Base-by-base conservation (phyloP, 2,888 invertebrate genomes). In the Morinoia aosen region DNA sequence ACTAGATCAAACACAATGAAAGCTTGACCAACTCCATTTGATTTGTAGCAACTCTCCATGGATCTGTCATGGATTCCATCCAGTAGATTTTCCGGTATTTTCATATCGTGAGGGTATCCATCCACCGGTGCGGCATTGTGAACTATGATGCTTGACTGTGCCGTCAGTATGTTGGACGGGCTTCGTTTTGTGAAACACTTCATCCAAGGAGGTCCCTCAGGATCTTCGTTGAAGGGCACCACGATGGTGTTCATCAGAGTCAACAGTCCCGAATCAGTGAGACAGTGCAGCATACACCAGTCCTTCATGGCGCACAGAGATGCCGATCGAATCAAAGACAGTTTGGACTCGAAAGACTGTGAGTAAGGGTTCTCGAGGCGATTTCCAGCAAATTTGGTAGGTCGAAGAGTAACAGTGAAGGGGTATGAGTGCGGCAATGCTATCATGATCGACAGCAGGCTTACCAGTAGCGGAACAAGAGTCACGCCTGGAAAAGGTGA, bases 281-380 rank as follows among this genome's bases (percentile, higher is more conserved):
- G 25, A 33, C 76, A 76, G 33, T 76, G 33, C 16, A 76, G 25
- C 76, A 76, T 10, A 76, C 76, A 76, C 76, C 76, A 76, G 33
- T 76, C 25, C 76, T 19, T 76, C 76, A 76, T 76, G 76, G 76
- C 76, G 76, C 76, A 76, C 76, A 76, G 76, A 76, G 76, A 76
- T 33, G 25, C 76, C 25, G 76, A 76, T 76, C 76, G 76, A 76
- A 76, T 76, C 8, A 76, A 33, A 33, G 76, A 76, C 8, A 76
- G 76, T 16, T 76, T 33, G 19, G 76, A 25, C 76, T 76, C 76
- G 25, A 76, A 33, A 33, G 76, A 25, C 76, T 8, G 25, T 7
- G 25, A 16, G 10, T 33, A 10, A 25, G 76, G 33, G 33, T 19
- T 19, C 76, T 76, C 76, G 76, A 76, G 25, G 25, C 76, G 76